These are phyloP conservation scores for Scolopax mira DNA, from an alignment of 2,113 vertebrate genomes.

Conservation along the genomic window DNA sequence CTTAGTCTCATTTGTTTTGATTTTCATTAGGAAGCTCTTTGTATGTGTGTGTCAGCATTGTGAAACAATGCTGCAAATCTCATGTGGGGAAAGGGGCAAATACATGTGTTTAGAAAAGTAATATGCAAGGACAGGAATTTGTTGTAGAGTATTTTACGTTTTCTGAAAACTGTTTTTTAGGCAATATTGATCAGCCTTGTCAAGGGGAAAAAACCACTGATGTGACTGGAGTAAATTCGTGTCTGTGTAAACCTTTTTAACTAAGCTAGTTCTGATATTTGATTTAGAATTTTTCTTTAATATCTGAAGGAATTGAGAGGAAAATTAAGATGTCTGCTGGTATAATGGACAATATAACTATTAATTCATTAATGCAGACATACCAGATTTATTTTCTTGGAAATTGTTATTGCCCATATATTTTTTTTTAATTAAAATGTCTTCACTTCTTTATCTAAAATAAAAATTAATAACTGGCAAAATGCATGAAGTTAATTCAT, in stretches of 20 bases:
- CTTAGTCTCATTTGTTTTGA: not conserved
- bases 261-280: not conserved
- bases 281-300: not conserved
- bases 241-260: not conserved
- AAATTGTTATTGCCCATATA: not conserved
- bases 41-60: not conserved
- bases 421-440: not conserved
- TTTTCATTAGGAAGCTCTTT: constrained; percentile 26
- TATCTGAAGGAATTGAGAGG: not conserved
- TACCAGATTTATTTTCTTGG: not conserved
- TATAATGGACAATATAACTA: not conserved
- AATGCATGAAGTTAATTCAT: not conserved
- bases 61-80: not conserved
- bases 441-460: not conserved
- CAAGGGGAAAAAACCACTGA: not conserved
- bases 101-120: not conserved
- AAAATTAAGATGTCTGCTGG: not conserved
- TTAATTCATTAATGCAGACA: not conserved
- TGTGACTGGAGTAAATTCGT: not conserved
- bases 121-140: not conserved
- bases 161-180: not conserved
- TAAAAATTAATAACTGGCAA: not conserved
- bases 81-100: not conserved
- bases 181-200: not conserved
- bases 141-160: not conserved